Percentiles rank a stretch among this genome's conserved stretches.
These are phyloP conservation scores for Myoxocephalus aenaeus DNA, from an alignment of 2,797 vertebrate genomes.

Conservation along the genomic window DNA sequence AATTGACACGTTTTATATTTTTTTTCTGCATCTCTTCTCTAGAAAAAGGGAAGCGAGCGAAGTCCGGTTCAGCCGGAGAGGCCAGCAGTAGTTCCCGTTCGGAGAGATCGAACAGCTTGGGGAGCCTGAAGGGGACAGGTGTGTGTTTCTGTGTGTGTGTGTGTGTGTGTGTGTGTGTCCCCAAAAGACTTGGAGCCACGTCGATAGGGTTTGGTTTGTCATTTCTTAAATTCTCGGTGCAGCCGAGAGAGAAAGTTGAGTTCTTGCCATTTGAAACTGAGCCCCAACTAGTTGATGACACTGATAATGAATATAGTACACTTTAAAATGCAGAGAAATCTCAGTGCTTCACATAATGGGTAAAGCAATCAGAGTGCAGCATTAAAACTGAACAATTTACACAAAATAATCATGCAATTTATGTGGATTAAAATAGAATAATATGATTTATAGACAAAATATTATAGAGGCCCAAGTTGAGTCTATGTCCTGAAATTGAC, in stretches of 20 bases:
- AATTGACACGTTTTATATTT: slow-evolving; percentile 4
- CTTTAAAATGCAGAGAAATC: neutral
- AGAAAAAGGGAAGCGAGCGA: slow-evolving; percentile 90
- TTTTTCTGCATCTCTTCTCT: slow-evolving; percentile 13
- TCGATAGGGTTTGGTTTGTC: rapidly evolving
- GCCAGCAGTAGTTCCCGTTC: slow-evolving; percentile 74
- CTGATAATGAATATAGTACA: neutral
- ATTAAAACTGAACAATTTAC: no score
- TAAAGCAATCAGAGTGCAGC: no score
- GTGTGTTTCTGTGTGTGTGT: no score
- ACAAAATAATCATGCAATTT: neutral
- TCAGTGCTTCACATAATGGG: neutral
- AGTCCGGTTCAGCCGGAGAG: slow-evolving; percentile 85
- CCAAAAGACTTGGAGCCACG: neutral
- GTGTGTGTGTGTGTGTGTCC: no score
- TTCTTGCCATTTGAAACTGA: neutral
- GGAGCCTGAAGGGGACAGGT: slow-evolving; percentile 72
- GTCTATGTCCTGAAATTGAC: no score
- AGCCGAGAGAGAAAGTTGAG: neutral
- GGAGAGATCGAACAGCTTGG: slow-evolving; percentile 74
- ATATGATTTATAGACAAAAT: neutral
- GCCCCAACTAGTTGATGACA: no score
- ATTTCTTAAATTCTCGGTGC: neutral
- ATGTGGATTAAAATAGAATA: neutral
- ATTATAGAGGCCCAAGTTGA: neutral